phyloP scores from a whole-genome alignment of 1,140 invertebrate genomes.

The Tetragonula clypearis region DNA sequence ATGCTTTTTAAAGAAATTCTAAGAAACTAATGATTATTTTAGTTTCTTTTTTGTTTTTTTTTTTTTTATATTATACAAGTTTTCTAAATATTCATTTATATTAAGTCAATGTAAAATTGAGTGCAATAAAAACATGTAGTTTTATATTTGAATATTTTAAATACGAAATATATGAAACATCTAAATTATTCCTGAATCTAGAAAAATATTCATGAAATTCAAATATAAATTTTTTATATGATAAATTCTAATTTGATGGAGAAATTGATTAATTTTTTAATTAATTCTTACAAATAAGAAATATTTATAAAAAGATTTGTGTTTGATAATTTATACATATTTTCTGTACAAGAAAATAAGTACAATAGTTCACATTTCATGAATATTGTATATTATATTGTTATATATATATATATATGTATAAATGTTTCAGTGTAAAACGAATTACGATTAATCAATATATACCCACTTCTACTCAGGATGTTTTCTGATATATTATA shows the following conservation, averaged over 20 bases:
- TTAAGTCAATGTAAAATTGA: conserved; percentile 60
- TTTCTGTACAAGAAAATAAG: background rate
- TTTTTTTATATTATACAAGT: conserved; percentile 47
- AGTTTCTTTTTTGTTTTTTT: background rate
- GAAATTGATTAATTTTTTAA: background rate
- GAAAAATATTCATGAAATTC: conserved; percentile 32
- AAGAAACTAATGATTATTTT: background rate
- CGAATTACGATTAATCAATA: background rate
- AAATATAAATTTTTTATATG: conserved; percentile 25
- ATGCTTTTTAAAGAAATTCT: background rate
- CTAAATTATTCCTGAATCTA: conserved; percentile 2
- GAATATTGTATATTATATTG: conserved; percentile 25
- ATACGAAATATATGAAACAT: background rate
- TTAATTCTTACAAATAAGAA: background rate
- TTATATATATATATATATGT: background rate
- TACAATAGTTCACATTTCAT: conserved; percentile 20
- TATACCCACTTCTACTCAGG: background rate
- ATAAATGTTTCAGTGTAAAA: conserved; percentile 2
- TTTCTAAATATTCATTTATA: conserved; percentile 47
- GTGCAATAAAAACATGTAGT: conserved; percentile 22
- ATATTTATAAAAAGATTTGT: background rate
- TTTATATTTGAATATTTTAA: conserved; percentile 13
- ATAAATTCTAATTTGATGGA: conserved; percentile 31
- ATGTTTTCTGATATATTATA: conserved; percentile 1
- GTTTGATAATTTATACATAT: conserved; percentile 4